These are phyloP conservation scores for Uloborus plumipes DNA, from an alignment of 2,888 invertebrate species.

Conservation along the genomic window DNA sequence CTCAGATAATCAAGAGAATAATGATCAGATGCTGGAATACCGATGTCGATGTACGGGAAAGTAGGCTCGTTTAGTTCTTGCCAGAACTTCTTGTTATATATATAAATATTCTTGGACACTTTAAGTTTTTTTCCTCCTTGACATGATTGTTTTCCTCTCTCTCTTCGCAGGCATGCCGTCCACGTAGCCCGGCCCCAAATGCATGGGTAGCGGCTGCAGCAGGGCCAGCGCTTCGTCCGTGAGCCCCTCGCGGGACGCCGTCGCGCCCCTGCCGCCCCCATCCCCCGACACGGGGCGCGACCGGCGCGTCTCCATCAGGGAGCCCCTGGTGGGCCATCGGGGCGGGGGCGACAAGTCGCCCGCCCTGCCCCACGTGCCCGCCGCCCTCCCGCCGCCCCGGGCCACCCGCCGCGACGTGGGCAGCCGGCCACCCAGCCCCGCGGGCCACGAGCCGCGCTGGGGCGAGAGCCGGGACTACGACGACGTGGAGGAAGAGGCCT, in stretches of 20 bases:
- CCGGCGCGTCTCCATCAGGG: slow-evolving; percentile 50
- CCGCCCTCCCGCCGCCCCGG: slow-evolving; percentile 12
- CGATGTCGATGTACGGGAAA: too few species aligned
- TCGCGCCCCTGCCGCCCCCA: background rate
- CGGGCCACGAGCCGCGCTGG: slow-evolving; percentile 28
- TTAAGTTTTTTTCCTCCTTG: background rate
- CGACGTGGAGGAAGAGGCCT: slow-evolving; percentile 55
- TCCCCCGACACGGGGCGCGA: slow-evolving; percentile 35
- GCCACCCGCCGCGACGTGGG: slow-evolving; percentile 41
- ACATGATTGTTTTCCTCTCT: background rate
- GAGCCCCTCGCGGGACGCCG: slow-evolving; percentile 12
- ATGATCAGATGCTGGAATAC: too few species aligned
- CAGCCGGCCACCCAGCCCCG: slow-evolving; percentile 50
- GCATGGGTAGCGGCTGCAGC: slow-evolving; percentile 63
- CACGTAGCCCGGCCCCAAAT: slow-evolving; percentile 24
- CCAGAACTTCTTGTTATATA: too few species aligned
- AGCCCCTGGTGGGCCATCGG: slow-evolving; percentile 42
- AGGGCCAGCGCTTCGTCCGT: slow-evolving; percentile 25
- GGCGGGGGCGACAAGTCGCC: slow-evolving; percentile 15
- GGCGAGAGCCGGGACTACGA: slow-evolving; percentile 31
- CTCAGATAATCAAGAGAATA: too few species aligned
- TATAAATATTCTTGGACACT: too few species aligned
- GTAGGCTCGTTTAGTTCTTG: too few species aligned
- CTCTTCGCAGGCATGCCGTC: slow-evolving; percentile 28
- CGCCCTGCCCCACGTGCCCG: slow-evolving; percentile 15